phyloP scores from a whole-genome alignment of 2,113 vertebrate species.

The Macroglossus sobrinus region DNA sequence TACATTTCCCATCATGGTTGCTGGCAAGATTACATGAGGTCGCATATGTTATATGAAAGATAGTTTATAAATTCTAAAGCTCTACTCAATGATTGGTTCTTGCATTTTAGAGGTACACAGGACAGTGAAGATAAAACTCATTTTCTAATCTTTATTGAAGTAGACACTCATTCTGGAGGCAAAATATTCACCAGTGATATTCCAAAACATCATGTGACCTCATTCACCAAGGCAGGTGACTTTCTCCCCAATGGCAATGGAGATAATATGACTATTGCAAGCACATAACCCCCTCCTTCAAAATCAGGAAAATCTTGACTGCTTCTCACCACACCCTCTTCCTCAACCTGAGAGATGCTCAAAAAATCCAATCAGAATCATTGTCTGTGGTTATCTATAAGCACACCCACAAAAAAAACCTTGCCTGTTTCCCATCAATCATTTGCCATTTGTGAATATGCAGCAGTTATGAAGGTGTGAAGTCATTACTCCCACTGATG shows the following conservation, averaged over 20 bases:
- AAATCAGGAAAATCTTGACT: background rate
- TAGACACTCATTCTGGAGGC: background rate
- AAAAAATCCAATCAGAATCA: background rate
- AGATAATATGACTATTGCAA: background rate
- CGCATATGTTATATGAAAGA: background rate
- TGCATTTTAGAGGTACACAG: background rate
- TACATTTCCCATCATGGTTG: background rate
- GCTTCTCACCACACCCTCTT: background rate
- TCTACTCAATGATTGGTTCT: background rate
- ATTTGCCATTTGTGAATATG: background rate
- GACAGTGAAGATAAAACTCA: background rate
- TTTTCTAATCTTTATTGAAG: background rate
- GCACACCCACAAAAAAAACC: background rate
- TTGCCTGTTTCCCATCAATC: background rate
- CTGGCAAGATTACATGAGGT: background rate
- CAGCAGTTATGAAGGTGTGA: background rate
- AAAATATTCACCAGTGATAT: background rate
- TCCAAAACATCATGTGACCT: background rate
- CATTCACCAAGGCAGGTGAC: background rate
- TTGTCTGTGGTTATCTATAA: background rate
- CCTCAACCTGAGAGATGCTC: background rate
- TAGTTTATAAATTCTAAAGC: background rate
- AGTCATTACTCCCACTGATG: background rate
- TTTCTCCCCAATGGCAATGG: background rate
- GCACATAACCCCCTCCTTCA: background rate